Conservation (phyloP, 2,888 invertebrate species). For the Ceriagrion tenellum region DNA sequence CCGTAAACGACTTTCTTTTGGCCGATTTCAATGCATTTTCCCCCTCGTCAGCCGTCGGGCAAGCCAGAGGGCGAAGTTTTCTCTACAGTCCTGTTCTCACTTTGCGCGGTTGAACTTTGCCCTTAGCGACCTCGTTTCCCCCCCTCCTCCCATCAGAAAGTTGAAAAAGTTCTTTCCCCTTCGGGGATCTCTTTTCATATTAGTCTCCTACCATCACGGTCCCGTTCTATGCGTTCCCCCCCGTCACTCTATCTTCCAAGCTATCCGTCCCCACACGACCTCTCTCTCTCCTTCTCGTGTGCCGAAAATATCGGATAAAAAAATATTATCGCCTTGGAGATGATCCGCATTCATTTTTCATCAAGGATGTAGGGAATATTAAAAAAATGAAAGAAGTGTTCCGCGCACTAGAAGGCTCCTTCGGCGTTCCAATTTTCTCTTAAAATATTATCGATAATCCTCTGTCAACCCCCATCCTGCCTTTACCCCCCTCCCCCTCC, state of each 20-base stretch:
- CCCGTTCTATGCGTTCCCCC: neutral
- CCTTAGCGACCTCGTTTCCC: neutral
- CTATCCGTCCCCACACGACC: too few species aligned
- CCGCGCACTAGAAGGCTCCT: neutral
- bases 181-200: neutral
- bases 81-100: neutral
- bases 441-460: neutral
- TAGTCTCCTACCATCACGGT: neutral
- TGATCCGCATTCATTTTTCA: constrained; percentile 9
- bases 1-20: too few species aligned
- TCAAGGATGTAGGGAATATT: neutral
- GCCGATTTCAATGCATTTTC: neutral
- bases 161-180: neutral
- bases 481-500: neutral
- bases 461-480: too few species aligned
- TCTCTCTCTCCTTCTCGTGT: too few species aligned
- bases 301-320: neutral
- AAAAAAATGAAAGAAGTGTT: neutral
- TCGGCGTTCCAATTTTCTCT: neutral
- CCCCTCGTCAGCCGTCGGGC: neutral
- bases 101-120: neutral
- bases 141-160: neutral
- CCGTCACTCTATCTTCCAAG: neutral
- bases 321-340: neutral
- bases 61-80: neutral